A percentile compares a stretch with the other conserved stretches of the same genome.
Evolutionary conservation across 2,113 vertebrate genomes (phyloP).

Genomic region (Strigops habroptila): DNA sequence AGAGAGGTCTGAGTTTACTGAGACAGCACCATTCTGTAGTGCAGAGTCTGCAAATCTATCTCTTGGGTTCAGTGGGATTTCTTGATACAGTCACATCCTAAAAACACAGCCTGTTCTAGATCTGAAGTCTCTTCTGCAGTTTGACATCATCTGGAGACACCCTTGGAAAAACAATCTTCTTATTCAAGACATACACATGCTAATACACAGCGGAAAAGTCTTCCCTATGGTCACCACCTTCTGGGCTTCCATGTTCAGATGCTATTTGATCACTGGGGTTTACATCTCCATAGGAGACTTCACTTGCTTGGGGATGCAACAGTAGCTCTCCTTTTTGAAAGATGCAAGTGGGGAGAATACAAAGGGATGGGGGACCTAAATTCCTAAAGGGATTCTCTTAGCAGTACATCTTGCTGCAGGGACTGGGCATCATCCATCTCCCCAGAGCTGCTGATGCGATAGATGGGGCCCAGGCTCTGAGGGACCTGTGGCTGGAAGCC

Average conservation of each 20-base stretch:
- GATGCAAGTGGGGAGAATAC: accelerated
- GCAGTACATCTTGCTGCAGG: background rate
- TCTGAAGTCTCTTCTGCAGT: background rate
- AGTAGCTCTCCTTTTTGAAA: background rate
- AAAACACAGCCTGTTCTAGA: background rate
- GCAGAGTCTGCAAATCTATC: background rate
- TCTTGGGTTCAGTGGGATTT: background rate
- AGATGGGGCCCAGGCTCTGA: accelerated
- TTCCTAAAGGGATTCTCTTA: too few species aligned
- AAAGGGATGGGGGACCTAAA: background rate
- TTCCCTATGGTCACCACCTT: background rate
- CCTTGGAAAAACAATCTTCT: background rate
- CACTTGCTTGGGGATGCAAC: background rate
- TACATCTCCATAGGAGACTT: background rate
- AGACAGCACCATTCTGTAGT: background rate
- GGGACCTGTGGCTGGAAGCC: background rate
- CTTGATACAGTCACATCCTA: background rate
- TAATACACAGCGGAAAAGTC: accelerated
- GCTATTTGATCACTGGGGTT: background rate
- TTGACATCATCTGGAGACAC: background rate
- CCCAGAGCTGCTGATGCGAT: background rate
- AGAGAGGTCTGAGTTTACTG: background rate
- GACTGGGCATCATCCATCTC: accelerated
- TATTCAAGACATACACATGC: background rate
- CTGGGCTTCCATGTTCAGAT: background rate